Base-by-base conservation (phyloP, 2,888 invertebrate genomes). In the Lepidochitona cinerea region DNA sequence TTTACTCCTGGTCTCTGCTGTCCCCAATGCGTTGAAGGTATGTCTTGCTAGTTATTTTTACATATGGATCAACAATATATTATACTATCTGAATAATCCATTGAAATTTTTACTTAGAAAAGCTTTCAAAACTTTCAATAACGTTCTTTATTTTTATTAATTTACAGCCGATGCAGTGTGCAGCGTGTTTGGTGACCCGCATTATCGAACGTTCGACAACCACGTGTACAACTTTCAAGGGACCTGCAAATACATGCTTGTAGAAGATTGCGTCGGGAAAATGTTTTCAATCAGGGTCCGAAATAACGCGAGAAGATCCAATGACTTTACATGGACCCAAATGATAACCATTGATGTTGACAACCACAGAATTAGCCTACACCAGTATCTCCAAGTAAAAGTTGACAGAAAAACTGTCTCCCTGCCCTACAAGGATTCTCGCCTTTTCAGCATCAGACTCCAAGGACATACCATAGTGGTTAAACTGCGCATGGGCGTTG, bases 121-220 rank as follows among this genome's bases (percentile, higher is more conserved):
- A n/a, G n/a, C n/a, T n/a, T n/a, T n/a, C n/a, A n/a, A n/a, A n/a
- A n/a, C n/a, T n/a, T n/a, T n/a, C n/a, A n/a, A n/a, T n/a, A n/a
- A n/a, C n/a, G n/a, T n/a, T n/a, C n/a, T n/a, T n/a, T n/a, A 18
- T 72, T 65, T 73, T 74, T 77, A 35, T 32, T 59, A 75, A 75
- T 82, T 90, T 90, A 36, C 89, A 94, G 94, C 93, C 81, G 96
- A 96, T 79, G 97, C 96, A 29, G 95, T 96, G 0, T 97, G 97
- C 87, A 96, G 96, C 12, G 97, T 97, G 1, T 97, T 96, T 85
- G 97, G 97, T 0, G 97, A 97, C 90, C 97, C 97, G 0, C 97
- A 98, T 90, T 98, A 97, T 89, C 94, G 95, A 86, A 97, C 97
- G 4, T 98, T 97, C 90, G 98, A 98, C 87, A 97, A 97, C 49